Conservation (phyloP, 2,888 invertebrate genomes). For the Heteromurus nitidus region DNA sequence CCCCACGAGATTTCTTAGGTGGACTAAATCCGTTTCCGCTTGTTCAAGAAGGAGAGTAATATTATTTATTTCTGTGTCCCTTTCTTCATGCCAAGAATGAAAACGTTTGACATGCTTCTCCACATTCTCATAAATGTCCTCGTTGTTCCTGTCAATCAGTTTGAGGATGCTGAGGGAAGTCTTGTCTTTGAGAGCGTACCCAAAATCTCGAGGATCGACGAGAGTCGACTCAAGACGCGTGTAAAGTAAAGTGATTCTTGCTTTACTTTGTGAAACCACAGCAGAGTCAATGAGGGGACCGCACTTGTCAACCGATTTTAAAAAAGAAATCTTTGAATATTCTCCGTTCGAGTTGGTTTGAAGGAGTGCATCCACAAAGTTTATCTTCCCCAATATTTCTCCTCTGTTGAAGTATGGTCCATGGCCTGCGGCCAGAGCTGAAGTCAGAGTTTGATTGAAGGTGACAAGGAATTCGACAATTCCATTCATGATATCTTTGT, state of each 20-base stretch:
- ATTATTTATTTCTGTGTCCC: not conserved
- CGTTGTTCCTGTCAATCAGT: not conserved
- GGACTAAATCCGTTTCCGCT: not conserved
- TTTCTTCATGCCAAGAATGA: not conserved
- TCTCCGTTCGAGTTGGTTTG: not conserved
- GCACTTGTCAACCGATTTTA: conserved; percentile 9
- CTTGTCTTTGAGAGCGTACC: not conserved
- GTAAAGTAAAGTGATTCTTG: not conserved
- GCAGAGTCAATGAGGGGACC: conserved; percentile 12
- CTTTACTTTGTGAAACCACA: not conserved
- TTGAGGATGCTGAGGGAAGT: not conserved
- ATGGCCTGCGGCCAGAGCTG: not conserved
- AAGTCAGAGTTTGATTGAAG: conserved; percentile 9
- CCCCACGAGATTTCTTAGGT: too few relatives aligned
- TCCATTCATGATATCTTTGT: not conserved
- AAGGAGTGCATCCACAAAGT: conserved; percentile 11
- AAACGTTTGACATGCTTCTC: not conserved
- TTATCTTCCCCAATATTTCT: not conserved
- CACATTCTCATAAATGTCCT: not conserved
- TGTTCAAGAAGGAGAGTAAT: not conserved
- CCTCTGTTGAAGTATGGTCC: too few relatives aligned
- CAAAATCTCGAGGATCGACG: conserved; percentile 14
- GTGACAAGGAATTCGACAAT: conserved; percentile 2
- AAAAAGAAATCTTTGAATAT: conserved; percentile 6
- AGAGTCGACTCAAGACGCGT: not conserved